These are phyloP conservation scores for Adelosebastes latens DNA, from an alignment of 2,797 vertebrate genomes.

Conservation along the genomic window DNA sequence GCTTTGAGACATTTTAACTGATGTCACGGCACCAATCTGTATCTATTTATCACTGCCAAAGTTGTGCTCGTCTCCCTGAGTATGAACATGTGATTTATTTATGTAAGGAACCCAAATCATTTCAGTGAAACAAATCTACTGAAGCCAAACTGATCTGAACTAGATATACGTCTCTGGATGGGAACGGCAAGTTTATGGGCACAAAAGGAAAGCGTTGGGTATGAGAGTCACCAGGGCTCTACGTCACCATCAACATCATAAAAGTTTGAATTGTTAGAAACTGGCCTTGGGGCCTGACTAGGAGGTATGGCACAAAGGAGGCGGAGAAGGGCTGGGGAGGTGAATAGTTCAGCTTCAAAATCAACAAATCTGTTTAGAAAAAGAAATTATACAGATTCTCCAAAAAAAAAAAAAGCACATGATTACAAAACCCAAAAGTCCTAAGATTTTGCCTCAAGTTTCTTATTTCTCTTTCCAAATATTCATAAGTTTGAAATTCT, in stretches of 20 bases:
- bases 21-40: slow-evolving; percentile 4
- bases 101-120: neutral
- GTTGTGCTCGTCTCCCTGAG: slow-evolving; percentile 6
- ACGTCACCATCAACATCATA: slow-evolving; percentile 28
- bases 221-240: slow-evolving; percentile 20
- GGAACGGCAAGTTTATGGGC: slow-evolving; percentile 15
- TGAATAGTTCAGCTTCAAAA: slow-evolving; percentile 20
- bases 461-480: neutral
- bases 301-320: slow-evolving; percentile 42
- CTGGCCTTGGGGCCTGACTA: slow-evolving; percentile 29
- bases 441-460: neutral
- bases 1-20: slow-evolving; percentile 9
- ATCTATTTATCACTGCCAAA: neutral
- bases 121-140: slow-evolving; percentile 10
- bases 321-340: neutral
- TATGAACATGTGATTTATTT: slow-evolving; percentile 20
- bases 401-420: neutral
- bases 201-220: neutral
- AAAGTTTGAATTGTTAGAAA: slow-evolving; percentile 36
- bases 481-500: neutral
- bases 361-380: neutral
- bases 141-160: neutral
- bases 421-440: neutral
- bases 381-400: neutral
- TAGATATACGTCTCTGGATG: neutral